Base-by-base conservation (phyloP, 2,797 vertebrate genomes). In the Morus bassanus region DNA sequence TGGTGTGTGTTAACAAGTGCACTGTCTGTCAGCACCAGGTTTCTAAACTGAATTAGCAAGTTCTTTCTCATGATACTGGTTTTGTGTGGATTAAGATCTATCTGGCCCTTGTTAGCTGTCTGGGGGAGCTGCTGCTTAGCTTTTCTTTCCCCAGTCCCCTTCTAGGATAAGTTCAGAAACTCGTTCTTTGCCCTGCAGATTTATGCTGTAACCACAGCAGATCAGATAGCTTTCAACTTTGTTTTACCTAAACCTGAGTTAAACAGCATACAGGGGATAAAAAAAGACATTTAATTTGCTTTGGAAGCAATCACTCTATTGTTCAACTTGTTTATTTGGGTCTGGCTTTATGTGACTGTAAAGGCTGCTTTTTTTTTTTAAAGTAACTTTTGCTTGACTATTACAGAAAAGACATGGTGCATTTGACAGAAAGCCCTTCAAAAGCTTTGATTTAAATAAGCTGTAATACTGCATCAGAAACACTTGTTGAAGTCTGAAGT, bases 391-490 rank as follows among this genome's bases (percentile, higher is more conserved):
- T 67, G 6, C 89, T 87, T 75, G 33, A 37, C 28, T 74, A 3
- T 68, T 72, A 50, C 25, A 79, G 50, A 93, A 95, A 77, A 67
- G 43, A 61, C 65, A 72, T 5, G 54, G 43, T 70, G 69, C 5
- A 28, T 89, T 95, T 96, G 33, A 51, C 45, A 70, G 57, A 86
- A 93, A 91, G 28, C 18, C 10, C 39, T 90, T 85, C 91, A 92
- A 95, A 91, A 28, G 8, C 31, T 74, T 87, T 92, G 37, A 88
- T 61, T 87, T 83, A 83, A 93, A 82, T 91, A 70, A 81, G 25
- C 13, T 85, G 28, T 61, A 88, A 53, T 82, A 41, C 12, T 70
- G 45, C 77, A 64, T 87, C n/a, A 78, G 45, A 50, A 79, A 69
- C 13, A 21, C n/a, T 64, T 83, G 53, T 21, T 57, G 51, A 96